These are phyloP conservation scores for Philereme transversata DNA, from an alignment of 2,888 invertebrate species.

Conservation along the genomic window DNA sequence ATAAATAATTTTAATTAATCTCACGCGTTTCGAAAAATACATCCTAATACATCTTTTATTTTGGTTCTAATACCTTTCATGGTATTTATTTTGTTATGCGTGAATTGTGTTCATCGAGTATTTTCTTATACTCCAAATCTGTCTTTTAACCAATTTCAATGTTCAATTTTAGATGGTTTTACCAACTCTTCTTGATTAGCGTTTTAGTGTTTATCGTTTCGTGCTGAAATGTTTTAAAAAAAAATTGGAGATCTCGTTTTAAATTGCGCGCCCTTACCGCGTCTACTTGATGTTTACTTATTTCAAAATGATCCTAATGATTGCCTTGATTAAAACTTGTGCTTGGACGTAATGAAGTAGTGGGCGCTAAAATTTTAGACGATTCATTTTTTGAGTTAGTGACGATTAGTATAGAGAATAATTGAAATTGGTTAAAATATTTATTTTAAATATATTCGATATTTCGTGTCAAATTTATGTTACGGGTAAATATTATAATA, in stretches of 20 bases:
- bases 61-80: background rate
- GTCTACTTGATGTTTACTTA: no score
- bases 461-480: slow-evolving; percentile 1
- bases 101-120: background rate
- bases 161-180: background rate
- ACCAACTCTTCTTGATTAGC: no score
- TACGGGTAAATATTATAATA: slow-evolving; percentile 3
- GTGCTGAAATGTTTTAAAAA: no score
- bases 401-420: background rate
- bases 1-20: no score
- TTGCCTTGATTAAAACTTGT: no score
- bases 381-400: background rate
- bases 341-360: background rate
- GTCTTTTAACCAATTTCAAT: background rate
- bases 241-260: no score
- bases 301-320: no score
- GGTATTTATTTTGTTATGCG: background rate
- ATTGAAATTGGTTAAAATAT: background rate
- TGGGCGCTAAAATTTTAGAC: background rate
- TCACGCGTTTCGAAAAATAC: no score
- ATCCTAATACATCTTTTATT: no score
- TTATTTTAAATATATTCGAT: background rate
- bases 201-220: no score
- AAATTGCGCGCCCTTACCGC: no score
- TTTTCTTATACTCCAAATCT: background rate